Evolutionary conservation across 2,113 vertebrate genomes (phyloP), one percentile per base, ranked within the genome.

Genomic region (Rhodinocichla rosea): DNA sequence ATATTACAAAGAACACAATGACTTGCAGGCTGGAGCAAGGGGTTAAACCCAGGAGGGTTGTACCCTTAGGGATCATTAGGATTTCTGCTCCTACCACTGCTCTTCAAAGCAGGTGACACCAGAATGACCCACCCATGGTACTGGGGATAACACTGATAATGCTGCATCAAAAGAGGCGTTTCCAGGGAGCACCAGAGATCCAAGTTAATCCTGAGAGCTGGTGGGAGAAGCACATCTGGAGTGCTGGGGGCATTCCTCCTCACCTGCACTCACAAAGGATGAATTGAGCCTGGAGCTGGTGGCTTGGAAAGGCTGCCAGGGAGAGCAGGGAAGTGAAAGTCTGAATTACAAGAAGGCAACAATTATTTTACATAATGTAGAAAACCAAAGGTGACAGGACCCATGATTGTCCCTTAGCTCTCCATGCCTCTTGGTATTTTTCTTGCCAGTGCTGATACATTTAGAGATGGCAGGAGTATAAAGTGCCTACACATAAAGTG

Each of bases 361-460:
- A 87, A 91, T 91, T 87, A 32, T 77, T 93, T 88, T 87, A 73
- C 69, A 67, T 87, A 81, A 87, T 70, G 55, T 53, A 77, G 42
- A 53, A 91, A 65, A 73, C 16, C 27, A 37, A 69, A 93, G 64
- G 57, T 62, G 68, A 92, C 87, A 94, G 68, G 53, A 33, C 15
- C 42, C 77, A 26, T n/a, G 87, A 89, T 45, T 77, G 77, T 74
- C 50, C 55, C 88, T 77, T 20, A 83, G 77, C 84, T 87, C 86
- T 47, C 57, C 40, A 1, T 30, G 74, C n/a, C 16, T 73, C 44
- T 62, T 49, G 69, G 47, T 67, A 68, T 93, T 84, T 81, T 32
- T 67, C 73, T 89, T 78, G 82, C 84, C 69, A 53, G 45, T 8
- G 28, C 42, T 75, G 81, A 87, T 62, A 2, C 14, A 74, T 93